phyloP scores from a whole-genome alignment of 2,888 invertebrate genomes.

The Watsonalla binaria region DNA sequence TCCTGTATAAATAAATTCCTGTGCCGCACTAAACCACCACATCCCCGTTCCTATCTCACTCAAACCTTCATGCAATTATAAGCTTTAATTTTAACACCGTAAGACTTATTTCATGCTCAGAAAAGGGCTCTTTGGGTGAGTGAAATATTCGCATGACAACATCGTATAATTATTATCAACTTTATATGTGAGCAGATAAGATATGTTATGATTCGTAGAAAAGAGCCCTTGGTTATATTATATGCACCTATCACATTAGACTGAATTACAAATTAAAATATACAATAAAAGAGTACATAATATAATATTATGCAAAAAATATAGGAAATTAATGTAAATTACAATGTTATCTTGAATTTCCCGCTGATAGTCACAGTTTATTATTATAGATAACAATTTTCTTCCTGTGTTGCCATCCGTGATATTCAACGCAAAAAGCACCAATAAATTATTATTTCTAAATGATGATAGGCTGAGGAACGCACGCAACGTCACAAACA shows the following conservation, averaged over 20 bases:
- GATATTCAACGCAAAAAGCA: not conserved
- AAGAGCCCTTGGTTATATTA: not conserved
- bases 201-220: not conserved
- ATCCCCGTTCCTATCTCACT: not conserved
- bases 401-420: no score
- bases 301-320: no score
- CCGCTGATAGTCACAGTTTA: not conserved
- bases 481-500: not conserved
- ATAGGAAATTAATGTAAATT: no score
- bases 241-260: not conserved
- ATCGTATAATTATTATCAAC: no score
- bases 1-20: not conserved
- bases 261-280: not conserved
- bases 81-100: not conserved
- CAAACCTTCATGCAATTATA: conserved; percentile 1
- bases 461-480: not conserved
- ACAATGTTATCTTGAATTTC: no score
- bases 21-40: conserved; percentile 1
- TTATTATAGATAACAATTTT: not conserved
- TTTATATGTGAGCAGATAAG: not conserved
- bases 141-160: no score
- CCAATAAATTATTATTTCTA: not conserved
- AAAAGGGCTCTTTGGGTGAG: no score
- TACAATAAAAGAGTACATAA: no score
- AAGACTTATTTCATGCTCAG: not conserved